Percentiles rank a stretch among this genome's conserved stretches.
These are phyloP conservation scores for Coelinius sp. DNA, from an alignment of 2,888 invertebrate genomes.

Conservation along the genomic window DNA sequence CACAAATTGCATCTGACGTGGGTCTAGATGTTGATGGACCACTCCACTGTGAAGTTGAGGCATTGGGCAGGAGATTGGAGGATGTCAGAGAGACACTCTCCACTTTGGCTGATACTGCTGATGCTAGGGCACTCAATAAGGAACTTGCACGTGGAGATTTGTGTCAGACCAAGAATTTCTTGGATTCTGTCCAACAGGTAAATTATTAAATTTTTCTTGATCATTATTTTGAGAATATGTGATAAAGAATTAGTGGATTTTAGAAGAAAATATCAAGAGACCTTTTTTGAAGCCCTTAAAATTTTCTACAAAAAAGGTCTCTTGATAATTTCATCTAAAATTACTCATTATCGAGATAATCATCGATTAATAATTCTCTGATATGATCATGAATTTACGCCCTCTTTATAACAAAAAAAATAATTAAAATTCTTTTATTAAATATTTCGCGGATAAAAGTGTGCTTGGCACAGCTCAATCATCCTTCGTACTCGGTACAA, in stretches of 20 bases:
- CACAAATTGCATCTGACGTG: conserved; percentile 84
- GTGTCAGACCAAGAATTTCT: conserved; percentile 74
- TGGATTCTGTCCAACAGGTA: conserved; percentile 85
- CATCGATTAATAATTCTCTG: no score
- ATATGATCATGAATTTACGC: no score
- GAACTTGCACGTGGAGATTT: conserved; percentile 74
- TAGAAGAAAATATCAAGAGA: no score
- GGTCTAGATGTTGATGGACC: conserved; percentile 81
- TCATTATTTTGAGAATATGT: no score
- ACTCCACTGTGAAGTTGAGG: conserved; percentile 84
- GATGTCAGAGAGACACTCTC: conserved; percentile 84
- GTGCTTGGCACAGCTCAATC: conserved; percentile 70
- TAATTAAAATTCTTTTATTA: conserved; percentile 10
- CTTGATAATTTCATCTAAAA: no score
- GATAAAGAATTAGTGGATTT: background rate
- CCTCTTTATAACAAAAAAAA: background rate
- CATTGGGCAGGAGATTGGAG: conserved; percentile 81
- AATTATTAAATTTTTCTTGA: conserved; percentile 50
- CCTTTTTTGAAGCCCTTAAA: no score
- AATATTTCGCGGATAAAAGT: conserved; percentile 35
- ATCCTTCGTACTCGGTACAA: conserved; percentile 52
- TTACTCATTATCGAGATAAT: no score
- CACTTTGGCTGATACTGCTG: conserved; percentile 83
- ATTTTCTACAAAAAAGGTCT: no score
- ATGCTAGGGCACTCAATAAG: conserved; percentile 76